Percentiles rank a stretch among this genome's conserved stretches.
phyloP scores from a whole-genome alignment of 1,140 invertebrate genomes.

The Pachypsylla venusta region DNA sequence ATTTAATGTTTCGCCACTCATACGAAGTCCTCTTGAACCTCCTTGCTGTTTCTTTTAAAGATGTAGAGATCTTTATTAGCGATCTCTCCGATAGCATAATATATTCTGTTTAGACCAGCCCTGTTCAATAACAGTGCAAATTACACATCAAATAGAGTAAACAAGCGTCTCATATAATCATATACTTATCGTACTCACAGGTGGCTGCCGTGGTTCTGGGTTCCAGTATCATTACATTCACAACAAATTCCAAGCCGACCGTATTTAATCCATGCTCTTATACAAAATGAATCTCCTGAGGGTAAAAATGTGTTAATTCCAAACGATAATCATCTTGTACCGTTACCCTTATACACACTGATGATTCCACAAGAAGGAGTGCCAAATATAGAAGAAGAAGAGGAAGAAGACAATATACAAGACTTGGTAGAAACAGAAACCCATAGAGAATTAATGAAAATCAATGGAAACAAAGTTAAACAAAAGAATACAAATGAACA shows the following conservation, averaged over 20 bases:
- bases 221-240: not conserved
- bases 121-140: too few species aligned
- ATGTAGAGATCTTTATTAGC: too few species aligned
- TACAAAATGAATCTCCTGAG: not conserved
- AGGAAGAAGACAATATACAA: not conserved
- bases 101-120: too few species aligned
- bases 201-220: constrained; percentile 5
- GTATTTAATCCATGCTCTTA: not conserved
- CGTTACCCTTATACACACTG: not conserved
- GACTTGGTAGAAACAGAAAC: not conserved
- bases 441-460: constrained; percentile 6
- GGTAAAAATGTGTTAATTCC: not conserved
- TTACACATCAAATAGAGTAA: not conserved
- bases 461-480: not conserved
- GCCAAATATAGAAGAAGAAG: not conserved
- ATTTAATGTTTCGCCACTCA: too few species aligned
- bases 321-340: too few species aligned
- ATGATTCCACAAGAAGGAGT: not conserved
- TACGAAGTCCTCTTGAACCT: too few species aligned
- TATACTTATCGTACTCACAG: too few species aligned
- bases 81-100: too few species aligned
- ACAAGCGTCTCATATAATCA: too few species aligned
- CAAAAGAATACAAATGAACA: not conserved
- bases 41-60: too few species aligned
- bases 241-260: not conserved